A percentile compares a stretch with the other conserved stretches of the same genome.
Conservation (phyloP, 2,113 vertebrate genomes). For the Phrynocephalus versicolor region DNA sequence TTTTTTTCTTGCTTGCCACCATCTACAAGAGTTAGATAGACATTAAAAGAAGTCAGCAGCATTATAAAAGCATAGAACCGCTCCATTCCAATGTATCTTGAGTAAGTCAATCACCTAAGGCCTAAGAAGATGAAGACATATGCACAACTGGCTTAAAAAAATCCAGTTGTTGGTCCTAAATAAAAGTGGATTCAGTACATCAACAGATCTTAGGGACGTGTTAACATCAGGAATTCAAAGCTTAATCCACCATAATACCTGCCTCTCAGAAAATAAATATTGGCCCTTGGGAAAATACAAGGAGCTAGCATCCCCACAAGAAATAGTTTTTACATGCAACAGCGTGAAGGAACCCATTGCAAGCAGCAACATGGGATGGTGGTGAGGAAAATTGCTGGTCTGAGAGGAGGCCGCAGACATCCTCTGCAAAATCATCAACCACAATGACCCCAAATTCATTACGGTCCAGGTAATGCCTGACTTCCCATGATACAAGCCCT, state of each 20-base stretch:
- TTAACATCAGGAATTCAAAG: not conserved
- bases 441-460: too few species aligned
- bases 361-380: not conserved
- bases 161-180: too few species aligned
- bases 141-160: too few species aligned
- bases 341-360: not conserved
- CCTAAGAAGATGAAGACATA: not conserved
- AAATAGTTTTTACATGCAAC: not conserved
- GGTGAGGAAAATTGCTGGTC: not conserved
- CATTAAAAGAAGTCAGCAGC: not conserved
- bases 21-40: not conserved
- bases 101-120: not conserved
- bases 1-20: not conserved
- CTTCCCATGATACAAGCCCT: too few species aligned
- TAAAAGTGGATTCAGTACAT: too few species aligned
- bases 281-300: not conserved
- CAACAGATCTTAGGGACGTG: too few species aligned
- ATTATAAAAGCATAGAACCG: not conserved
- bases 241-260: not conserved
- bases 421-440: too few species aligned
- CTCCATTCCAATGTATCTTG: too few species aligned
- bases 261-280: not conserved
- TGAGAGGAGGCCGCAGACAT: not conserved
- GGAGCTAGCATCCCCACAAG: not conserved
- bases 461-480: too few species aligned